These are phyloP conservation scores for Salpingus planirostris DNA, from an alignment of 2,888 invertebrate species.

Conservation along the genomic window DNA sequence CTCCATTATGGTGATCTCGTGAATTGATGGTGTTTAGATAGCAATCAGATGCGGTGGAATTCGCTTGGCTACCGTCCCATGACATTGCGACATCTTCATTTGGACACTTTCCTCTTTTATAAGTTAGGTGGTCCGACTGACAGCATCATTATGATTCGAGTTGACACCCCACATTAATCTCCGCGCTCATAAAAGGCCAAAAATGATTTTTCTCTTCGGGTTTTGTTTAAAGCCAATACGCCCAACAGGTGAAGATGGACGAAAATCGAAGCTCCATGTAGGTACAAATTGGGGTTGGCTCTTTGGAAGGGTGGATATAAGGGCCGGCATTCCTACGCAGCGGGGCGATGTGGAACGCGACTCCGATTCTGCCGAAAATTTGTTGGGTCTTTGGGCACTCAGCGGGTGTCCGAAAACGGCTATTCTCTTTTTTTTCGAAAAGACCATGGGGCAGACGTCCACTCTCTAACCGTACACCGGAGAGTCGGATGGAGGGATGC, in stretches of 20 bases:
- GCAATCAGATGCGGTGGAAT: slow-evolving; percentile 14
- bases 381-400: slow-evolving; percentile 23
- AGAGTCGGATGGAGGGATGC: slow-evolving; percentile 25
- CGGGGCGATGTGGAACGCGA: no score
- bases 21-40: slow-evolving; percentile 11
- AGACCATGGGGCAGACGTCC: slow-evolving; percentile 22
- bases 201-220: no score
- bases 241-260: no score
- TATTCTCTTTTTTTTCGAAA: slow-evolving; percentile 26
- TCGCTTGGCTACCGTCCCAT: slow-evolving; percentile 14
- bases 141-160: slow-evolving; percentile 9
- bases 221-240: no score
- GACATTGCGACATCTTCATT: slow-evolving; percentile 17
- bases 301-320: no score
- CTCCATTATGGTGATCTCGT: slow-evolving; percentile 6
- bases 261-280: no score
- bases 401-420: slow-evolving; percentile 25
- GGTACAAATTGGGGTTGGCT: no score
- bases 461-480: slow-evolving; percentile 23
- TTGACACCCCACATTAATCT: no score
- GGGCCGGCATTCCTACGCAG: slow-evolving; percentile 22
- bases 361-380: slow-evolving; percentile 29
- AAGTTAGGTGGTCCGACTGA: slow-evolving; percentile 8
- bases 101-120: no score
- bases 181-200: no score